These are phyloP conservation scores for Hypomecis punctinalis DNA, from an alignment of 2,888 invertebrate species.

Conservation along the genomic window DNA sequence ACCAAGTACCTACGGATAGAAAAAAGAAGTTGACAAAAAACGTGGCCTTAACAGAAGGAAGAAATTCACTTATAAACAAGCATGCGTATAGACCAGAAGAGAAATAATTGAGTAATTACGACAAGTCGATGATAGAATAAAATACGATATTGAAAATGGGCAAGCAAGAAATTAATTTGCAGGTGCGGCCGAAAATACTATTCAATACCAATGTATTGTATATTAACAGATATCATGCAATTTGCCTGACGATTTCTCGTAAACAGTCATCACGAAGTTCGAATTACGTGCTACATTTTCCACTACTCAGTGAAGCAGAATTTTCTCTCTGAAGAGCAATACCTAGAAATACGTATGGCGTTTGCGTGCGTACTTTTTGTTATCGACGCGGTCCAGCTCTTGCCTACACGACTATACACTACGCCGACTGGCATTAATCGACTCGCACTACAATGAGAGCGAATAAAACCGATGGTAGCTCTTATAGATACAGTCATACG, in stretches of 20 bases:
- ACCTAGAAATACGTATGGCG: conserved; percentile 37
- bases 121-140: too few relatives aligned
- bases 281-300: conserved; percentile 24
- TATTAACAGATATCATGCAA: neutral
- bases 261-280: conserved; percentile 23
- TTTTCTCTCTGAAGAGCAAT: conserved; percentile 40
- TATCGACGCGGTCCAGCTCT: conserved; percentile 42
- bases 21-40: too few relatives aligned
- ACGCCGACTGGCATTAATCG: conserved; percentile 32
- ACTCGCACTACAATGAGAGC: conserved; percentile 37
- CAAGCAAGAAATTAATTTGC: too few relatives aligned
- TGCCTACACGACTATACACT: conserved; percentile 29
- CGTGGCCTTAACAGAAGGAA: too few relatives aligned
- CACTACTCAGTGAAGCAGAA: conserved; percentile 31
- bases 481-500: conserved; percentile 21
- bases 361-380: conserved; percentile 44
- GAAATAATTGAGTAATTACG: too few relatives aligned
- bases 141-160: too few relatives aligned
- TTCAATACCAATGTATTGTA: neutral
- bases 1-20: too few relatives aligned
- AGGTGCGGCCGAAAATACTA: too few relatives aligned
- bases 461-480: conserved; percentile 34
- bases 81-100: too few relatives aligned
- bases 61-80: too few relatives aligned
- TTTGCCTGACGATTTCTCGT: conserved; percentile 19